Evolutionary conservation across 2,113 vertebrate genomes (phyloP), one percentile per base, ranked within the genome.

Genomic region (Pyxicephalus adspersus): DNA sequence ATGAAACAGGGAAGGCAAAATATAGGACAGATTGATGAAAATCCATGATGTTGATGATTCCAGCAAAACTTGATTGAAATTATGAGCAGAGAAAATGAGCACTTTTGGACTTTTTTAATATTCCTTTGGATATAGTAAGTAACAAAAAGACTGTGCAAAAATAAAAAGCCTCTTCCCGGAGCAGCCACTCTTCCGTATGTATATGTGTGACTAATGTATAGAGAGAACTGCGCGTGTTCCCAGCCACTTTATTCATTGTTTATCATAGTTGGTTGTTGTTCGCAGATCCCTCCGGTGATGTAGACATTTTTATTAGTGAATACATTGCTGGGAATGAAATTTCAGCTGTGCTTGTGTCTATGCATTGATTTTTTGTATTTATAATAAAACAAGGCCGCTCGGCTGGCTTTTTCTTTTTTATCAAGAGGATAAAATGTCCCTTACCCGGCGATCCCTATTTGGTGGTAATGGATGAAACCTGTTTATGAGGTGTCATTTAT

Each of bases 401-500:
- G 90, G 91, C 89, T 93, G 87, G 88, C 89, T 93, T 94, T 74
- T 93, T 94, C 89, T 93, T 94, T 74, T 93, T 94, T 95, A 94
- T 93, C 91, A 90, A 91, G 90, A 89, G 92, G 92, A 92, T 94
- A 94, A 94, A 93, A 93, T 92, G 94, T 94, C 93, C 91, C 92
- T 93, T 91, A 90, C 91, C 91, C 84, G 78, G 86, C 90, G 90
- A 90, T 93, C 91, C 91, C 91, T 88, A 89, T 92, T 91, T 90
- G 90, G 88, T 87, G 91, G 90, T 94, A 94, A 94, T 94, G 91
- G 92, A 95, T 94, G 92, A 94, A 95, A 89, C 91, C 92, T 94
- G 92, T 94, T 94, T 94, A 95, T 92, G 94, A 94, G 93, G 93
- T 94, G 94, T 94, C 93, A 95, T 94, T 95, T 95, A 92, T 93